Percentiles rank a stretch among this genome's conserved stretches.
Conservation (phyloP, 2,113 vertebrate species). For the Pyxicephalus adspersus region DNA sequence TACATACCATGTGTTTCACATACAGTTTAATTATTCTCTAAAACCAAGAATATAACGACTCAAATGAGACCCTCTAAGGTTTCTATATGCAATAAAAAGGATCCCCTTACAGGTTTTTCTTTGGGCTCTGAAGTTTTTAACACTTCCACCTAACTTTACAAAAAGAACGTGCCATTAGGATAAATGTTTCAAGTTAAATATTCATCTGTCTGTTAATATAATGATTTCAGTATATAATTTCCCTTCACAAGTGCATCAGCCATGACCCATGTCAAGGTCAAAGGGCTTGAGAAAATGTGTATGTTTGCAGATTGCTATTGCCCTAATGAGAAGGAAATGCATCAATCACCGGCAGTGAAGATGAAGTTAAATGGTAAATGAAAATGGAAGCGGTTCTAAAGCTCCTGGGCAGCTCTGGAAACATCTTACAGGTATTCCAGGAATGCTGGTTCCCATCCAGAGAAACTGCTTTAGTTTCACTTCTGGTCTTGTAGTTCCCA, state of each 20-base stretch:
- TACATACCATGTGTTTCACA: too few species aligned
- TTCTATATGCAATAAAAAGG: too few species aligned
- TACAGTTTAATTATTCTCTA: too few species aligned
- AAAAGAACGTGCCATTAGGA: too few species aligned
- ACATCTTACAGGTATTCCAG: slow-evolving; percentile 66
- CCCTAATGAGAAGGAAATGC: slow-evolving; percentile 6
- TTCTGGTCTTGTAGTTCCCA: slow-evolving; percentile 63
- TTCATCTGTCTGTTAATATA: too few species aligned
- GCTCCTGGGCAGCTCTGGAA: slow-evolving; percentile 56
- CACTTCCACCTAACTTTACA: too few species aligned
- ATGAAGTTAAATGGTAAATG: slow-evolving; percentile 32
- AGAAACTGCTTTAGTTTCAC: slow-evolving; percentile 66
- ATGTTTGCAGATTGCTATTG: slow-evolving; percentile 15
- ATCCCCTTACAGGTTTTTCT: too few species aligned
- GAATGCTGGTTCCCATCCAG: slow-evolving; percentile 69
- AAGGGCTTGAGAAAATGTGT: neutral
- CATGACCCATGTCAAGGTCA: neutral
- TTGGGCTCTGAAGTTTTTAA: too few species aligned
- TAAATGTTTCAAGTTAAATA: too few species aligned
- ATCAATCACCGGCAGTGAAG: slow-evolving; percentile 17
- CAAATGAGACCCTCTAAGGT: too few species aligned
- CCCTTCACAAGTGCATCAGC: neutral
- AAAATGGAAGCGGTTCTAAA: slow-evolving; percentile 49
- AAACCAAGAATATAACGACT: too few species aligned
- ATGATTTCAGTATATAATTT: too few species aligned